Percentiles rank a stretch among this genome's conserved stretches.
phyloP scores from a whole-genome alignment of 2,797 vertebrate species.

The Thripadectes ignobilis region DNA sequence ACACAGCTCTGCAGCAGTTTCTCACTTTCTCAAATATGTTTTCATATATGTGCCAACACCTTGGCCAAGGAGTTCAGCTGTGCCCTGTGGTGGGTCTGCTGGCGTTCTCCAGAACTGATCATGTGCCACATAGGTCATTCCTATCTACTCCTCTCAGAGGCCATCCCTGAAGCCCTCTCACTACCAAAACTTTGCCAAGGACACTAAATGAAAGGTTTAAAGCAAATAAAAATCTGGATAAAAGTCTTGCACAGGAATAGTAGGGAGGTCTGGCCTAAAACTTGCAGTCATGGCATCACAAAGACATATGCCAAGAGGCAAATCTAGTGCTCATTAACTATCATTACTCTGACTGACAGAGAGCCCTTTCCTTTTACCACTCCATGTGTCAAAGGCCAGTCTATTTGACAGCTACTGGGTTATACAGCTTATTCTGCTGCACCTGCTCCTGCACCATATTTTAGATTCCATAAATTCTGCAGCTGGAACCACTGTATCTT shows the following conservation, averaged over 20 bases:
- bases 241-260: background rate
- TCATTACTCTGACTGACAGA: background rate
- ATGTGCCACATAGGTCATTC: accelerated
- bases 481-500: background rate
- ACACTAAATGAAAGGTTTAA: background rate
- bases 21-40: background rate
- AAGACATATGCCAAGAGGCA: background rate
- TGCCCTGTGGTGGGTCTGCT: background rate
- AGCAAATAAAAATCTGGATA: background rate
- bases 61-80: background rate
- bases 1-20: background rate
- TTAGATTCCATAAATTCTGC: background rate
- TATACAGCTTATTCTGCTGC: background rate
- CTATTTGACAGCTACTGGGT: background rate
- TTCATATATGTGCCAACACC: background rate
- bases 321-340: background rate
- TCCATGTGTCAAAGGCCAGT: background rate
- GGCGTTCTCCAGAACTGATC: accelerated
- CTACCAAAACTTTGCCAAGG: background rate
- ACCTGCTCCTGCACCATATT: background rate
- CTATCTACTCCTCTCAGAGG: background rate
- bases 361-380: background rate
- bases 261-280: background rate
- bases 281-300: background rate
- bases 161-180: background rate